Conservation (phyloP, 2,113 vertebrate species). For the Calonectris borealis region DNA sequence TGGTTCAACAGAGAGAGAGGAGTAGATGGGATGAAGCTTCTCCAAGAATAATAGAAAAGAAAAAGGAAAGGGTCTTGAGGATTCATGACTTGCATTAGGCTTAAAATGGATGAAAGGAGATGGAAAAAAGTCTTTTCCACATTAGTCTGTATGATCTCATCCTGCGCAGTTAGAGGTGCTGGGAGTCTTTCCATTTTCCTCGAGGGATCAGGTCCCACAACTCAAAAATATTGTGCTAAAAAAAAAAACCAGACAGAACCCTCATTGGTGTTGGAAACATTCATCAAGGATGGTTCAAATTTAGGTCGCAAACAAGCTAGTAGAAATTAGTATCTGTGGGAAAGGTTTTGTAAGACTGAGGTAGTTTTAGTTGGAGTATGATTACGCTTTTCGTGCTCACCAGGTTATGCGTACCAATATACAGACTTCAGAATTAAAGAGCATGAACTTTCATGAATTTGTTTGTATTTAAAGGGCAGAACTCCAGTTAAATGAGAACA, state of each 20-base stretch:
- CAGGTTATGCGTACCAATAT: neutral
- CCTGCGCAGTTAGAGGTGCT: neutral
- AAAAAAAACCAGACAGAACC: neutral
- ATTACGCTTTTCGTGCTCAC: neutral
- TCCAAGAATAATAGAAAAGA: constrained; percentile 54
- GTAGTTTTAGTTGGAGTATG: neutral
- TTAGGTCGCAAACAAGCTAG: neutral
- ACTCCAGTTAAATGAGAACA: neutral
- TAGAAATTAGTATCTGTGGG: neutral
- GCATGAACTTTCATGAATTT: neutral
- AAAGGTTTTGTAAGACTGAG: neutral
- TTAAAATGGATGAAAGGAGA: neutral
- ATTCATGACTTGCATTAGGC: constrained; percentile 50
- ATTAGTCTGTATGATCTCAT: neutral
- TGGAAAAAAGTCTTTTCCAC: neutral
- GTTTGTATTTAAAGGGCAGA: constrained; percentile 14
- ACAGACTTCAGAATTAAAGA: neutral
- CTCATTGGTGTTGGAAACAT: neutral
- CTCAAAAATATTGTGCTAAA: neutral
- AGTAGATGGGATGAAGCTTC: constrained; percentile 20
- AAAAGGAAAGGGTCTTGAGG: constrained; percentile 36
- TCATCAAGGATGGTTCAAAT: neutral
- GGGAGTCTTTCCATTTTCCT: neutral
- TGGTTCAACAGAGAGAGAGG: neutral
- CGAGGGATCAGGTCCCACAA: neutral